A percentile compares a stretch with the other conserved stretches of the same genome.
Conservation (phyloP, 1,140 invertebrate species). For the Carposina sasakii region DNA sequence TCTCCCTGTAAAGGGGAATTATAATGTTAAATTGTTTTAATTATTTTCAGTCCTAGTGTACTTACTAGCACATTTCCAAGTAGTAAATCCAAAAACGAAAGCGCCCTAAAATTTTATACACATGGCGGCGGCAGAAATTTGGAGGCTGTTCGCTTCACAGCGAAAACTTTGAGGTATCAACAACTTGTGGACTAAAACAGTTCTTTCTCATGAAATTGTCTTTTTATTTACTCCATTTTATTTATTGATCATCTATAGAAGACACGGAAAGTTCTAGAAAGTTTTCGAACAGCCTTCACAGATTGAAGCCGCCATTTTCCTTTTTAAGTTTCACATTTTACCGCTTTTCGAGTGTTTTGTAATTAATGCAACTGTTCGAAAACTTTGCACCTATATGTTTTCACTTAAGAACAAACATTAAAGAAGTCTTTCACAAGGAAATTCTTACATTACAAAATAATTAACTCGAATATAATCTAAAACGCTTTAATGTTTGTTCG, state of each 20-base stretch:
- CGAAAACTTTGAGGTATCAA: constrained; percentile 51
- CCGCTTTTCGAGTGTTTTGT: constrained; percentile 54
- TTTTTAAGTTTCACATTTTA: constrained; percentile 40
- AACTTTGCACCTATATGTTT: constrained; percentile 73
- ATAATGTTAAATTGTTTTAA: no score
- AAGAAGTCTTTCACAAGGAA: no score
- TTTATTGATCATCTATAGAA: constrained; percentile 44
- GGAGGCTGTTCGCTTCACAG: constrained; percentile 76
- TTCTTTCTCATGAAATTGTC: constrained; percentile 44
- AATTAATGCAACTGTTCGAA: constrained; percentile 74
- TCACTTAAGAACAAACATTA: no score
- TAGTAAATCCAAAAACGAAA: no score
- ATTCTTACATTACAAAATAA: no score
- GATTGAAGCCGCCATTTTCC: constrained; percentile 72
- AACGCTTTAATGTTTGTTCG: no score
- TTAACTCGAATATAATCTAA: no score
- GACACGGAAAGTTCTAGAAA: constrained; percentile 65
- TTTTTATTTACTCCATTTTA: constrained; percentile 50
- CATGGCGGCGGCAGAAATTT: constrained; percentile 72
- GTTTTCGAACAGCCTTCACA: constrained; percentile 81
- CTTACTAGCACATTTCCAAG: no score
- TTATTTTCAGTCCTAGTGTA: no score
- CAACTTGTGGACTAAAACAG: constrained; percentile 31
- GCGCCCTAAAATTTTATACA: constrained; percentile 1
- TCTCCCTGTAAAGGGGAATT: no score